These are phyloP conservation scores for Caenorhabditis sp. DNA, from an alignment of 2,888 invertebrate genomes.

Conservation along the genomic window DNA sequence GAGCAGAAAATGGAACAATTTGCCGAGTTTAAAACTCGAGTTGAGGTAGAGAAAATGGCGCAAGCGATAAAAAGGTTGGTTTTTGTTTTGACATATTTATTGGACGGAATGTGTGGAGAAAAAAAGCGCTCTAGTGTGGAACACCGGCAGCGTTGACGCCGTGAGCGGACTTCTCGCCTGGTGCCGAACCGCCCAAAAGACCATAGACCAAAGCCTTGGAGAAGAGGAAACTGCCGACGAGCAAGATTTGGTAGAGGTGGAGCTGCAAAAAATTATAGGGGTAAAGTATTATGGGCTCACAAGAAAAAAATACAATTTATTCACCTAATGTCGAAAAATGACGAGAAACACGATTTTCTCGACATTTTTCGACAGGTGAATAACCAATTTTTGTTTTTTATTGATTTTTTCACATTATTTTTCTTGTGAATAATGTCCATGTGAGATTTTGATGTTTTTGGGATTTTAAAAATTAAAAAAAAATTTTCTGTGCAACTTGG, in stretches of 20 bases:
- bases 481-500: no score
- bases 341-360: no score
- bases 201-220: slow-evolving; percentile 39
- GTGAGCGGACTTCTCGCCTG: not conserved
- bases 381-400: no score
- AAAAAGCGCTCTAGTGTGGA: not conserved
- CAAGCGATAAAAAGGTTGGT: slow-evolving; percentile 2
- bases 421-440: no score
- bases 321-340: no score
- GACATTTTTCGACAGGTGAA: no score
- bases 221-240: slow-evolving; percentile 39
- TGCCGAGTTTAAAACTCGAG: slow-evolving; percentile 3
- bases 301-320: no score
- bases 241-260: slow-evolving; percentile 40
- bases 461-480: no score
- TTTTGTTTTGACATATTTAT: not conserved
- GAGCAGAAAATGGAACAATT: not conserved
- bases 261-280: slow-evolving; percentile 11
- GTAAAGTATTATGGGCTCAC: not conserved
- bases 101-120: no score
- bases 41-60: not conserved
- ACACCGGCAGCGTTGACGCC: not conserved
- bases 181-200: slow-evolving; percentile 21
- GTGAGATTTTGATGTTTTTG: no score
- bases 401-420: no score